phyloP scores from a whole-genome alignment of 2,113 vertebrate species.

The Entomyzon cyanotis region DNA sequence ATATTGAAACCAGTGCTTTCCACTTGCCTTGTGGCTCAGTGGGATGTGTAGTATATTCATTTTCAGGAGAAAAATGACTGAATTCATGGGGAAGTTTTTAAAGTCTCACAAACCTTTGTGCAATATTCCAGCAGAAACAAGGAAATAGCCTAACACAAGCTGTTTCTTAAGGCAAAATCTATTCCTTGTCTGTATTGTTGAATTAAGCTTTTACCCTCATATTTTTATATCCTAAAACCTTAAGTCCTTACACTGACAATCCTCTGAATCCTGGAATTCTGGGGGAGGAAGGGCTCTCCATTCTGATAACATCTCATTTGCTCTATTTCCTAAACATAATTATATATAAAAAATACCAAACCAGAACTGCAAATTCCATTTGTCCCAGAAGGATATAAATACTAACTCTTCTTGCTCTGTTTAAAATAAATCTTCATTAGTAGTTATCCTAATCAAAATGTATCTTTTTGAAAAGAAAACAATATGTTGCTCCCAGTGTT shows the following conservation, averaged over 20 bases:
- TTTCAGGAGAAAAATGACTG: not conserved
- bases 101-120: not conserved
- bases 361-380: not conserved
- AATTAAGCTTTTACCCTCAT: not conserved
- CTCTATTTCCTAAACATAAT: not conserved
- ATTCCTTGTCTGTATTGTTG: not conserved
- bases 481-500: fast-evolving
- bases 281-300: not conserved
- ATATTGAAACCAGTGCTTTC: not conserved
- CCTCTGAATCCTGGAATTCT: not conserved
- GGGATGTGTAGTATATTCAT: not conserved
- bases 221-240: not conserved
- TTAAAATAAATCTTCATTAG: not conserved
- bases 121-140: not conserved
- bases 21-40: not conserved
- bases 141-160: not conserved
- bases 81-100: not conserved
- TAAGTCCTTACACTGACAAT: not conserved
- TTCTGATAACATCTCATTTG: not conserved
- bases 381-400: not conserved
- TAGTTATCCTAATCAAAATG: not conserved
- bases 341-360: not conserved
- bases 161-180: not conserved
- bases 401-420: not conserved
- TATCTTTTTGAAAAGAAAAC: not conserved